phyloP scores from a whole-genome alignment of 2,113 vertebrate species.

The Apodemus speciosus region DNA sequence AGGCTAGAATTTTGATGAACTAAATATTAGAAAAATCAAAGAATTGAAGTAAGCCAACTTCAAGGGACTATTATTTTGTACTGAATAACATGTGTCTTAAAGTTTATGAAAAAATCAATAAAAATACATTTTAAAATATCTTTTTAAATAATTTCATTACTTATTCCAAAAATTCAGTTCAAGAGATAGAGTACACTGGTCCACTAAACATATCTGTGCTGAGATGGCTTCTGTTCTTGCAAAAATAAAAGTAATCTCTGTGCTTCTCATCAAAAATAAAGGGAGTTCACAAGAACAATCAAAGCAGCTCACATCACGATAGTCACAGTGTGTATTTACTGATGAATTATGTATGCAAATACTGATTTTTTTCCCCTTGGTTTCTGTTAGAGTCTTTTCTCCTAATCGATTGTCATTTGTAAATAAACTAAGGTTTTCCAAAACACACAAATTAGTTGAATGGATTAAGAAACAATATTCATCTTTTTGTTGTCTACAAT shows the following conservation, averaged over 20 bases:
- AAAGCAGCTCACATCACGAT: neutral
- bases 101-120: neutral
- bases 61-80: neutral
- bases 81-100: neutral
- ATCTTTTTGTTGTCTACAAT: neutral
- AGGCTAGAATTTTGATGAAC: neutral
- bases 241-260: constrained; percentile 5
- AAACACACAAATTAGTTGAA: neutral
- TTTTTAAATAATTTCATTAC: neutral
- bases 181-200: neutral
- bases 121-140: neutral
- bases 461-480: neutral
- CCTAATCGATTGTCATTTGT: neutral
- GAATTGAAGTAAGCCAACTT: neutral
- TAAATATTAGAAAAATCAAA: neutral
- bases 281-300: neutral
- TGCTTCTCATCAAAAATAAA: neutral
- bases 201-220: neutral
- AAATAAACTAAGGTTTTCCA: neutral
- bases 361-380: neutral
- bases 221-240: neutral
- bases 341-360: neutral
- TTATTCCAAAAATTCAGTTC: neutral
- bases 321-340: neutral
- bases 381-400: neutral